These are phyloP conservation scores for Bolinopsis microptera DNA, from an alignment of 37 sponge, comb jelly and placozoan genomes.

Conservation along the genomic window DNA sequence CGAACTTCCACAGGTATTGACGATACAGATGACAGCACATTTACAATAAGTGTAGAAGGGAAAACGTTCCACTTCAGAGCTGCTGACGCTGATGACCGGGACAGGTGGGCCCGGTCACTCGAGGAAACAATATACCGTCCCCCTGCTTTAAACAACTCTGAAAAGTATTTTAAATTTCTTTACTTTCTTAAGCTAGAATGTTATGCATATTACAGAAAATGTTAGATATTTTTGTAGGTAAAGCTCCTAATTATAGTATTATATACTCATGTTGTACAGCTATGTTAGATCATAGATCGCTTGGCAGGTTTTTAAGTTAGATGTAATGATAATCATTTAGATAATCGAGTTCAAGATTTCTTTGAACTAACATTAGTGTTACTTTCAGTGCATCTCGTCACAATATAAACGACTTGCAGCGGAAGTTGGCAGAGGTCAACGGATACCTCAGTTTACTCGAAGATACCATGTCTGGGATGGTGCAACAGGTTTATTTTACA, in stretches of 20 bases:
- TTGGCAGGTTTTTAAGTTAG: too few species aligned
- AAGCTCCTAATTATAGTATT: too few species aligned
- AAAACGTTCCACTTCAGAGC: conserved; percentile 87
- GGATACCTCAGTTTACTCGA: conserved; percentile 59
- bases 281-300: too few species aligned
- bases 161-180: background rate
- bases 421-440: conserved; percentile 50
- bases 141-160: background rate
- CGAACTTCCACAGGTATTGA: conserved; percentile 76
- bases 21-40: conserved; percentile 94
- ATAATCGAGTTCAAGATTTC: too few species aligned
- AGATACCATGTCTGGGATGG: conserved; percentile 45
- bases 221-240: too few species aligned
- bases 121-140: conserved; percentile 75
- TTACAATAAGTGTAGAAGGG: conserved; percentile 82
- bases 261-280: too few species aligned
- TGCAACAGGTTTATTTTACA: conserved; percentile 53
- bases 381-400: conserved; percentile 6
- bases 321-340: too few species aligned
- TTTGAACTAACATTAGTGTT: too few species aligned
- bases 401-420: conserved; percentile 33
- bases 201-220: too few species aligned
- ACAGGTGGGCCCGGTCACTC: conserved; percentile 85
- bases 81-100: conserved; percentile 77
- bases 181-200: too few species aligned